phyloP scores from a whole-genome alignment of 2,888 invertebrate species.

The Eupithecia exiguata region DNA sequence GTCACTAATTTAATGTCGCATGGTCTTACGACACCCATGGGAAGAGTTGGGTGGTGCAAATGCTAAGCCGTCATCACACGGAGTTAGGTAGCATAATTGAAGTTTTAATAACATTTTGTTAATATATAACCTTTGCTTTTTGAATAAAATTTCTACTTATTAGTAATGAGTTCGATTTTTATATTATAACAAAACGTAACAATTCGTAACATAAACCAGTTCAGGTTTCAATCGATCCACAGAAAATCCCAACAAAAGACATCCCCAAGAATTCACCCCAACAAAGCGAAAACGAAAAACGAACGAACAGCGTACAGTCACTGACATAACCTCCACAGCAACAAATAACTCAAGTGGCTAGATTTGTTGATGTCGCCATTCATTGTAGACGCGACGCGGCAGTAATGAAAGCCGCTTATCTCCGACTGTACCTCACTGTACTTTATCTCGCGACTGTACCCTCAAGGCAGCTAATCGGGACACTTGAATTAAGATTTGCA shows the following conservation, averaged over 20 bases:
- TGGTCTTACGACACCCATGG: no score
- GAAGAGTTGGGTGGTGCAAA: no score
- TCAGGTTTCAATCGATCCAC: neutral
- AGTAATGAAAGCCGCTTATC: slow-evolving; percentile 77
- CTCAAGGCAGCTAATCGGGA: slow-evolving; percentile 58
- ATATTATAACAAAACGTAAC: neutral
- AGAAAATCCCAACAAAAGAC: neutral
- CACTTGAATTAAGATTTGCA: slow-evolving; percentile 46
- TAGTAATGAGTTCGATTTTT: neutral
- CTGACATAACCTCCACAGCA: slow-evolving; percentile 60
- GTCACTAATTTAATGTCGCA: no score
- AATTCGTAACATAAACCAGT: neutral
- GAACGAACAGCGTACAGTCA: slow-evolving; percentile 52
- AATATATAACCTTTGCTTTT: no score
- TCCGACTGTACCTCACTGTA: slow-evolving; percentile 64
- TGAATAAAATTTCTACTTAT: no score
- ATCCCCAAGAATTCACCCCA: slow-evolving; percentile 8
- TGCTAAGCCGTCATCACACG: no score
- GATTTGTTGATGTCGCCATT: slow-evolving; percentile 72
- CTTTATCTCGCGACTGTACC: slow-evolving; percentile 60
- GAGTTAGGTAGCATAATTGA: no score
- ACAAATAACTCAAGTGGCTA: slow-evolving; percentile 70
- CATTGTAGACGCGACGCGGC: slow-evolving; percentile 69
- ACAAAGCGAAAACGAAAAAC: slow-evolving; percentile 22
- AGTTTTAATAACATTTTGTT: no score